Conservation (phyloP, 1,140 invertebrate species). For the Drosophila arawakana region DNA sequence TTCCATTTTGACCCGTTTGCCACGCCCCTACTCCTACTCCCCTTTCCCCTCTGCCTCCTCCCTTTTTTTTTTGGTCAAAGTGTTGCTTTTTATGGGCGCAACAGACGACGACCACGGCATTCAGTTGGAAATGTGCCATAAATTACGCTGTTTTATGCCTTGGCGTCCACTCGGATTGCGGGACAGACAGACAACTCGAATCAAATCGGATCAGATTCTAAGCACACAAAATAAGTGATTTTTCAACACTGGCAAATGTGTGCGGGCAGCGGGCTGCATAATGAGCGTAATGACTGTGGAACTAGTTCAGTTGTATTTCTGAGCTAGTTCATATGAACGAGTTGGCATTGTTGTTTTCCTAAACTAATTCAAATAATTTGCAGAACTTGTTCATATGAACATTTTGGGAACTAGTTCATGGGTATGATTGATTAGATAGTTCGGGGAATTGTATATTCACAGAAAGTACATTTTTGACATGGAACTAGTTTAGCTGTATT, state of each 20-base stretch:
- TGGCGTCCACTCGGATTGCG: slow-evolving; percentile 49
- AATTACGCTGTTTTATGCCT: slow-evolving; percentile 77
- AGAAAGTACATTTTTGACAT: not conserved
- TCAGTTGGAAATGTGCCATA: slow-evolving; percentile 77
- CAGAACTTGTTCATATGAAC: not conserved
- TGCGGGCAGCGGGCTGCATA: not conserved
- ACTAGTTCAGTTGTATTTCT: not conserved
- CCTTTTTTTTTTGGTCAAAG: slow-evolving; percentile 14
- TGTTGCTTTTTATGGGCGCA: slow-evolving; percentile 63
- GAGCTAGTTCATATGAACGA: not conserved
- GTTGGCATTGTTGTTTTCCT: too few relatives aligned
- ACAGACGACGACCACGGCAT: slow-evolving; percentile 56
- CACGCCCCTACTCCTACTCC: slow-evolving; percentile 12
- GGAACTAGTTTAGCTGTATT: not conserved
- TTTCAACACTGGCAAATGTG: slow-evolving; percentile 36
- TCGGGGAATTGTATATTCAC: too few relatives aligned
- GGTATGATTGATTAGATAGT: not conserved
- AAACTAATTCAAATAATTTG: not conserved
- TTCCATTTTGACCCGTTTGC: slow-evolving; percentile 42
- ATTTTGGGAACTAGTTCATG: not conserved
- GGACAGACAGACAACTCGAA: slow-evolving; percentile 10
- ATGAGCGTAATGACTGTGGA: not conserved
- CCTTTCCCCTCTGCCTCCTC: slow-evolving; percentile 19
- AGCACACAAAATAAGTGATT: slow-evolving; percentile 58
- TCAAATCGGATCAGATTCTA: slow-evolving; percentile 64